Conservation (phyloP, 2,797 vertebrate species). For the Merluccius polli region DNA sequence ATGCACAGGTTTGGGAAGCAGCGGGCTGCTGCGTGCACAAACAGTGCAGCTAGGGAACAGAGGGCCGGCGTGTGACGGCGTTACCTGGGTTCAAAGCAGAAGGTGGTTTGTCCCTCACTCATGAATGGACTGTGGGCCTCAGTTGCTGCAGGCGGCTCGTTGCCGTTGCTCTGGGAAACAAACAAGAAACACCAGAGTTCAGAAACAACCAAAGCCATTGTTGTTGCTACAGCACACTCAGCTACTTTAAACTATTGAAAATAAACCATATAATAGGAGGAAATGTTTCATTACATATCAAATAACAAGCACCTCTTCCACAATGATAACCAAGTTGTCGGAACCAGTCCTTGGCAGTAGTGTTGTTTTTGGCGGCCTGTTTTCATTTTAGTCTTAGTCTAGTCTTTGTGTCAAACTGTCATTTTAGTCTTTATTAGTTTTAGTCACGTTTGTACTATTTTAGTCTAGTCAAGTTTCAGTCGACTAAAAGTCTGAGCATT, state of each 20-base stretch:
- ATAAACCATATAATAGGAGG: not conserved
- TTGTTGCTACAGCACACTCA: not conserved
- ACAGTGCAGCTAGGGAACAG: not conserved
- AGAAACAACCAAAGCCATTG: not conserved
- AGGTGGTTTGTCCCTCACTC: conserved; percentile 82
- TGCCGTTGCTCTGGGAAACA: conserved; percentile 52
- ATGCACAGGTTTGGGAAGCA: conserved; percentile 40
- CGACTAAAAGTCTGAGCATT: no score
- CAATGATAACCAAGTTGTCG: no score
- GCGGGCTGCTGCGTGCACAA: not conserved
- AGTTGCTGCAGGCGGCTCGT: conserved; percentile 67
- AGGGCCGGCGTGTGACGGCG: not conserved
- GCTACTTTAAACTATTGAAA: not conserved
- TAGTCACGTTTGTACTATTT: no score
- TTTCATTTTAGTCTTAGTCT: no score
- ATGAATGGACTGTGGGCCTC: conserved; percentile 75
- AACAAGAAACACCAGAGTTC: not conserved
- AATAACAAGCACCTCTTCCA: no score
- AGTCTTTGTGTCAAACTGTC: no score
- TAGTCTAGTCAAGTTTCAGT: no score
- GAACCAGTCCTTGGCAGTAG: no score
- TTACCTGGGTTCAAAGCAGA: conserved; percentile 97
- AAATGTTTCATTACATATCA: no score
- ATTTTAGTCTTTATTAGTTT: no score
- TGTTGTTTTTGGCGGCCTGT: no score